Base-by-base conservation (phyloP, 2,888 invertebrate genomes). In the Drosophila bunnanda region DNA sequence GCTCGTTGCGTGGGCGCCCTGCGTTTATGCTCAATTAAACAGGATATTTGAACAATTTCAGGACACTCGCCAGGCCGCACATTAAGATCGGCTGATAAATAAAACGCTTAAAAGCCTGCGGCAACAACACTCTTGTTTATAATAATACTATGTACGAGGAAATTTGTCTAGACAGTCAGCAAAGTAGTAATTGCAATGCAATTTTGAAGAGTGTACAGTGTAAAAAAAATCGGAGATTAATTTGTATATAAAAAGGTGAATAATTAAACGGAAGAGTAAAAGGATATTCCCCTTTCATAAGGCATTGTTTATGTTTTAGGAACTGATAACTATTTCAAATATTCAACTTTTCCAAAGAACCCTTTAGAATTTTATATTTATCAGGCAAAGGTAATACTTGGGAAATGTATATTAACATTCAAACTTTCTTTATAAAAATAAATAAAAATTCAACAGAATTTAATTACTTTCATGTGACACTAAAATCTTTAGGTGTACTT, bases 121-220 rank as follows among this genome's bases (percentile, higher is more conserved):
- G 32, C 50, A 50, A 46, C 46, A 17, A 15, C 56, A n/a, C 15
- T 48, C 25, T 17, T 30, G 28, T 36, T 38, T 53, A 62, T 67
- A 75, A 56, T 65, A 62, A 38, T 20, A 25, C 25, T 25, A 66
- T 55, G 57, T 52, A 58, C 62, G 62, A 61, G 80, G 78, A 79
- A 83, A 81, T 77, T 60, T 50, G 86, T 84, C 83, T 84, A 84
- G 83, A 84, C 86, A 75, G 76, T 28, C 25, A 30, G 30, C 48
- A 8, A 58, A 36, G 36, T 43, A 55, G 54, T 25, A 57, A 78
- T 50, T 46, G 61, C 38, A 53, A 53, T 64, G 54, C 61, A 59
- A 48, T 70, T 69, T 69, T 20, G 6, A n/a, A 20, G 25, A 13
- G 20, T 13, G 20, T 48, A 48, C 59, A 48, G 15, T 15, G 15